Conservation (phyloP, 1,140 invertebrate species). For the Anastrepha obliqua region DNA sequence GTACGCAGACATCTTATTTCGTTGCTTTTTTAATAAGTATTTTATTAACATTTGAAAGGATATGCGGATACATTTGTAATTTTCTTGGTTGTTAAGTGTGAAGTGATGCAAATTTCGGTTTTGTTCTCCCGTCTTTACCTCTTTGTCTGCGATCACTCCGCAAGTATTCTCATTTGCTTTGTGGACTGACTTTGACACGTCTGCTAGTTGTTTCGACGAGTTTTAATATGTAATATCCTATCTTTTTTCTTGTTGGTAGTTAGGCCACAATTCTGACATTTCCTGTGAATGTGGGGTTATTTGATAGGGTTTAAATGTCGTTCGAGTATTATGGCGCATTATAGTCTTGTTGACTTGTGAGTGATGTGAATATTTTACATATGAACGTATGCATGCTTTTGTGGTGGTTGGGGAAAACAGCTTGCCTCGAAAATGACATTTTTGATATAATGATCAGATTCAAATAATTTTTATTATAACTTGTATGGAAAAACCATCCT, state of each 20-base stretch:
- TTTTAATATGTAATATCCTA: neutral
- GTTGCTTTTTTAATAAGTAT: constrained; percentile 2
- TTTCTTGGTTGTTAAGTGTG: neutral
- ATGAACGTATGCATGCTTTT: neutral
- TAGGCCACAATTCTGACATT: constrained; percentile 8
- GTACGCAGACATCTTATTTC: constrained; percentile 31
- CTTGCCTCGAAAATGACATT: too few species aligned
- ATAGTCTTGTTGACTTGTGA: constrained; percentile 26
- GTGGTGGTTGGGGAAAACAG: neutral
- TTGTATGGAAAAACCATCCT: too few species aligned
- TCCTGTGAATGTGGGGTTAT: constrained; percentile 24
- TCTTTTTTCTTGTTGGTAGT: neutral
- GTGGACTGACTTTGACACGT: constrained; percentile 24
- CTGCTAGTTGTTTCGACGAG: neutral
- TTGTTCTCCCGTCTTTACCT: neutral
- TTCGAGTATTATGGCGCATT: neutral
- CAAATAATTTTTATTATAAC: too few species aligned
- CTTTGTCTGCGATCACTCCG: neutral
- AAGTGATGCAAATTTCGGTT: neutral
- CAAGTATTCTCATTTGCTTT: constrained; percentile 3
- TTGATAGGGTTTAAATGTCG: constrained; percentile 24
- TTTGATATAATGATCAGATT: too few species aligned
- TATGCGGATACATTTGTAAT: constrained; percentile 14
- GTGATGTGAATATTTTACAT: neutral
- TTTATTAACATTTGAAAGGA: constrained; percentile 8